Conservation (phyloP, 2,888 invertebrate genomes). For the Pachycephus smyrnensis region DNA sequence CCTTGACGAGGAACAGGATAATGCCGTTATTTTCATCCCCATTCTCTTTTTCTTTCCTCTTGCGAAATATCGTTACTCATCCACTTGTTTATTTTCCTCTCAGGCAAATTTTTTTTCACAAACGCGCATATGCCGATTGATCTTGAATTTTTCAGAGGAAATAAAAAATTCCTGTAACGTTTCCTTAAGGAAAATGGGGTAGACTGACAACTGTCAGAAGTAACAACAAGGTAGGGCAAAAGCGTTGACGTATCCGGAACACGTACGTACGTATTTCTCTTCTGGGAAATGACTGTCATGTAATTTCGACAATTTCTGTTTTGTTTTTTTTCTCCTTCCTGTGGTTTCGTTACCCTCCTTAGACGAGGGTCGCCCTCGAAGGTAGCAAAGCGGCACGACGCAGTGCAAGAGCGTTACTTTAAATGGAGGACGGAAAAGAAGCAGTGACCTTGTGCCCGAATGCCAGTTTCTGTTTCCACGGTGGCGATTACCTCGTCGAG, state of each 20-base stretch:
- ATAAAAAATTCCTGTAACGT: neutral
- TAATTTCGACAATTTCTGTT: neutral
- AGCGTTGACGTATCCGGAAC: neutral
- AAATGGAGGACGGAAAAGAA: conserved; percentile 4
- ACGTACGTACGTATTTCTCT: neutral
- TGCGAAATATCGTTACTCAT: neutral
- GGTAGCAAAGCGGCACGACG: neutral
- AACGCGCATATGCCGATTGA: neutral
- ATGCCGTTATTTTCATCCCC: neutral
- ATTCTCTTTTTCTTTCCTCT: neutral
- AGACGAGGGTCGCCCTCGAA: neutral
- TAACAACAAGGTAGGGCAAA: neutral
- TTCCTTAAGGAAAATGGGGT: neutral
- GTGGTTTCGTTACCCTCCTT: neutral
- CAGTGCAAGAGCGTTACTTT: neutral
- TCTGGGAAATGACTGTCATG: neutral
- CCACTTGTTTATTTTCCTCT: neutral
- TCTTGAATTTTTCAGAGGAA: neutral
- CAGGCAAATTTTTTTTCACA: neutral
- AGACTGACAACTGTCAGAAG: neutral
- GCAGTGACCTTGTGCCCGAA: conserved; percentile 50
- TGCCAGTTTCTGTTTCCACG: conserved; percentile 44
- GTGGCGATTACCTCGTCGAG: conserved; percentile 30
- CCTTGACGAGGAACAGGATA: neutral
- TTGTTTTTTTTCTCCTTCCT: neutral